Conservation (phyloP, 2,113 vertebrate species). For the Macheiramphus alcinus region DNA sequence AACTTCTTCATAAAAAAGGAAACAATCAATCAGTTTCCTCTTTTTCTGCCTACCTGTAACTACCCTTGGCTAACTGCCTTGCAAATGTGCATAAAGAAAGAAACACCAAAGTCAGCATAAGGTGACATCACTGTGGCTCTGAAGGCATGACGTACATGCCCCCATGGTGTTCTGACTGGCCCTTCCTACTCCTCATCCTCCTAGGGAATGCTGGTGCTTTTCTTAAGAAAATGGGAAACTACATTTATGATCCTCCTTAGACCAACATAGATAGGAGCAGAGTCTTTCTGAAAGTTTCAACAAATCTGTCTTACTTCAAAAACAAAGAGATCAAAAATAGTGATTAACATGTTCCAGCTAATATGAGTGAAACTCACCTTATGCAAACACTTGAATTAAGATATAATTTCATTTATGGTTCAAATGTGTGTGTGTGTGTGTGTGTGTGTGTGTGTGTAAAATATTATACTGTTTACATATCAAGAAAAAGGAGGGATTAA, state of each 20-base stretch:
- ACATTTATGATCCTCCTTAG: neutral
- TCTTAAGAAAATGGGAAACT: neutral
- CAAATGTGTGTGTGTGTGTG: neutral
- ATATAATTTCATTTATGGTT: neutral
- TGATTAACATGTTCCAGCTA: neutral
- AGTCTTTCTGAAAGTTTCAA: neutral
- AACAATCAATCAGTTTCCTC: neutral
- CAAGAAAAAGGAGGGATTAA: neutral
- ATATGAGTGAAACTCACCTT: neutral
- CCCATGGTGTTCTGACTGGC: neutral
- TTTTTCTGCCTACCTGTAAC: neutral
- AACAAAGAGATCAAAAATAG: neutral
- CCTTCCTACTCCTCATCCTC: neutral
- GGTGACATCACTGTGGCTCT: neutral
- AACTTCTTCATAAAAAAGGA: neutral
- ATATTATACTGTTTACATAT: neutral
- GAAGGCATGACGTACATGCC: neutral
- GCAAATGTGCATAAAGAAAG: neutral
- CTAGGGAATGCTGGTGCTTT: neutral
- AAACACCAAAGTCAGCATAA: neutral
- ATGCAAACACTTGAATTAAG: neutral
- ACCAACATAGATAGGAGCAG: neutral
- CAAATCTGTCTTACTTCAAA: neutral
- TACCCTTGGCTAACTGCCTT: neutral
- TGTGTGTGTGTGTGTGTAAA: neutral